These are phyloP conservation scores for Mus caroli DNA, from an alignment of 2,797 vertebrate genomes.

Conservation along the genomic window DNA sequence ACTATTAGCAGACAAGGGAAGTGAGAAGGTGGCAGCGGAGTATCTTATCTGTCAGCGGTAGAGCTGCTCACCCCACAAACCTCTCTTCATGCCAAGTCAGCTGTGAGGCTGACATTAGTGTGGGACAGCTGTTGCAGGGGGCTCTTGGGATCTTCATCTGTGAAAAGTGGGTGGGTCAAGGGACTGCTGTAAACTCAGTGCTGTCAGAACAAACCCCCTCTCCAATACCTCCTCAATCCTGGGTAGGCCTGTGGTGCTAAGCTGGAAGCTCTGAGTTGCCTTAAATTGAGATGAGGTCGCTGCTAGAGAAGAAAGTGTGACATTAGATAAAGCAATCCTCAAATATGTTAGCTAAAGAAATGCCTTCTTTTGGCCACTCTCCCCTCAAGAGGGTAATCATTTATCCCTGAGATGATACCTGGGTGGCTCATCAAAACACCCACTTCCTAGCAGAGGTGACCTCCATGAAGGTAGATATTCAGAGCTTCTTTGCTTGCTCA, in stretches of 20 bases:
- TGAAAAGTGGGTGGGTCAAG: background rate
- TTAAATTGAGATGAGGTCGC: background rate
- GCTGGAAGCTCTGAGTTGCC: background rate
- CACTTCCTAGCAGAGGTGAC: background rate
- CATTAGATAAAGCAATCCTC: background rate
- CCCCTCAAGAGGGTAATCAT: background rate
- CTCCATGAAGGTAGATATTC: slow-evolving; percentile 6
- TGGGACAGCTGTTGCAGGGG: background rate
- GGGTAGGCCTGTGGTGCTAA: background rate
- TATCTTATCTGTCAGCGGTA: background rate
- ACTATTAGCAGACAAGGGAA: background rate
- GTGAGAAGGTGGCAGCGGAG: background rate
- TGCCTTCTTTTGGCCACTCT: background rate
- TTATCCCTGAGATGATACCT: background rate
- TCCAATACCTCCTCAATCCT: background rate
- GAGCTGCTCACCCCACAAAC: background rate
- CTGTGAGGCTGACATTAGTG: background rate
- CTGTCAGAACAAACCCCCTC: background rate
- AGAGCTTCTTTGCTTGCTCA: background rate
- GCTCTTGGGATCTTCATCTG: background rate
- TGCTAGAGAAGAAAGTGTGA: background rate
- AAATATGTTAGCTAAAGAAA: slow-evolving; percentile 1
- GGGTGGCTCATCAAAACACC: background rate
- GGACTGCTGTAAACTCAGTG: background rate
- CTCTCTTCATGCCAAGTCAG: background rate